A percentile compares a stretch with the other conserved stretches of the same genome.
Evolutionary conservation across 2,797 vertebrate genomes (phyloP).

Genomic region (Argyrosomus regius): DNA sequence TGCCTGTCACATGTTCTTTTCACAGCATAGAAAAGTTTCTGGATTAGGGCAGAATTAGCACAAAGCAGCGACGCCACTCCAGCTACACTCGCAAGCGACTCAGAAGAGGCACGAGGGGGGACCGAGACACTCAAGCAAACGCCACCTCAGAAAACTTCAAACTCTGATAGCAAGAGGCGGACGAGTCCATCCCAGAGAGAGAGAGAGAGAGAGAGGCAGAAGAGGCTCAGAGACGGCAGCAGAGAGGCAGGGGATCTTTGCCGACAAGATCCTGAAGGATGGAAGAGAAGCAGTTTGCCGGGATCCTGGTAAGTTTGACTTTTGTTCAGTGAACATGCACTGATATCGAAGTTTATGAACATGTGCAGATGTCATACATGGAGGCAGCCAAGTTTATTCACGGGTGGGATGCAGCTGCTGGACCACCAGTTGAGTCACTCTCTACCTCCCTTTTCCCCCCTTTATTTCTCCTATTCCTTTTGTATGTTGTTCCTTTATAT

Average conservation of each 20-base stretch:
- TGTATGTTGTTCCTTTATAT: background rate
- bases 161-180: conserved; percentile 53
- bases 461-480: background rate
- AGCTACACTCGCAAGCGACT: conserved; percentile 76
- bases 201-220: conserved; percentile 46
- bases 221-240: conserved; percentile 45
- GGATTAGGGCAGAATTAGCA: conserved; percentile 88
- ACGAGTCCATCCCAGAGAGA: conserved; percentile 61
- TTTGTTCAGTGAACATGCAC: conserved; percentile 33
- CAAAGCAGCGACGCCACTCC: conserved; percentile 85
- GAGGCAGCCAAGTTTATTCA: conserved; percentile 15
- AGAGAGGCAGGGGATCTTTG: conserved; percentile 79
- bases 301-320: conserved; percentile 85
- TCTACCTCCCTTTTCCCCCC: background rate
- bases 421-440: conserved; percentile 51
- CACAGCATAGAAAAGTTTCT: conserved; percentile 90
- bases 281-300: conserved; percentile 86
- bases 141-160: conserved; percentile 65
- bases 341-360: background rate
- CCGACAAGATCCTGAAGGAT: conserved; percentile 80
- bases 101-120: conserved; percentile 71
- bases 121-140: conserved; percentile 63
- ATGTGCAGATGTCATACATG: background rate
- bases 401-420: conserved; percentile 53
- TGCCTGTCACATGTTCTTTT: conserved; percentile 87